Conservation (phyloP, 2,113 vertebrate species). For the Artemisiospiza belli region DNA sequence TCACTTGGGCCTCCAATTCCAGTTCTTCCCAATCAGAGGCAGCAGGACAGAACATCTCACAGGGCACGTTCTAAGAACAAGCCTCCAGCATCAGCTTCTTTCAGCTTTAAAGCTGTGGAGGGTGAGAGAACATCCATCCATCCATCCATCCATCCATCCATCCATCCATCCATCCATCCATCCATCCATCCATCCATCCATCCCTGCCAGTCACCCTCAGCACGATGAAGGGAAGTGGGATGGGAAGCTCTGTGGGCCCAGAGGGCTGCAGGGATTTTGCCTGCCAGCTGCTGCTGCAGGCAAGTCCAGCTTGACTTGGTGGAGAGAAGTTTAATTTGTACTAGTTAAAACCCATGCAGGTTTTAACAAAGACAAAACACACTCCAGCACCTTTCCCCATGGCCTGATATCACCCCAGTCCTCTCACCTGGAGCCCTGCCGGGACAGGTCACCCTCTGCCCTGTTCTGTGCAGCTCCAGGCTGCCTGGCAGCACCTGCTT, state of each 20-base stretch:
- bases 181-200: background rate
- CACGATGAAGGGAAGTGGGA: background rate
- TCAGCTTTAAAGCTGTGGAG: background rate
- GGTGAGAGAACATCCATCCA: background rate
- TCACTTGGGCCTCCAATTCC: background rate
- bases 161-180: background rate
- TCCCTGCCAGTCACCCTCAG: background rate
- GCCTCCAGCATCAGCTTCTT: fast-evolving
- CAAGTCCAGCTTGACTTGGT: fast-evolving
- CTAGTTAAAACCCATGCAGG: fast-evolving
- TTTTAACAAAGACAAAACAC: background rate
- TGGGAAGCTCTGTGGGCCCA: background rate
- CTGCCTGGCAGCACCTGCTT: background rate
- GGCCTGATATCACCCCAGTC: fast-evolving
- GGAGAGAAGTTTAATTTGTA: too few relatives aligned
- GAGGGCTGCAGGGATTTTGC: background rate
- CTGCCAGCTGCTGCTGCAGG: background rate
- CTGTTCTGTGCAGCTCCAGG: fast-evolving
- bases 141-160: too few relatives aligned
- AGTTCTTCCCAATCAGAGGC: background rate
- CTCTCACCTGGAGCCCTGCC: background rate
- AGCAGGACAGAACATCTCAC: background rate
- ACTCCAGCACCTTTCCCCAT: background rate
- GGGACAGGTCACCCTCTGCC: too few relatives aligned
- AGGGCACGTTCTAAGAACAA: background rate